Percentiles rank a stretch among this genome's conserved stretches.
Evolutionary conservation across 2,888 invertebrate genomes (phyloP).

Genomic region (Lapara coniferarum): DNA sequence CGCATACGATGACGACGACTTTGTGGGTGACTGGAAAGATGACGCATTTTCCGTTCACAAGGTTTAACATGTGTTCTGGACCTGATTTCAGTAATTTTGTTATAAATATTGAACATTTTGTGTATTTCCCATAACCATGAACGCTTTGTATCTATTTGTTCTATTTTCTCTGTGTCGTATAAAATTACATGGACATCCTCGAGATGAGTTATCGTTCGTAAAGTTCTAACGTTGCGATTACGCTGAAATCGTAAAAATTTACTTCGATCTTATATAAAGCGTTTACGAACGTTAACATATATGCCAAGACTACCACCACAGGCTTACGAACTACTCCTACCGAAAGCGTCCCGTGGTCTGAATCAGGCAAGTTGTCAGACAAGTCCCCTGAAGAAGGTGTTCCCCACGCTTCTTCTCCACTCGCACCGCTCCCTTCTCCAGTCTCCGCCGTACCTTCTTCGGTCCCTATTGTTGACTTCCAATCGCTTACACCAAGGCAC

Average conservation of each 20-base stretch:
- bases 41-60: slow-evolving; percentile 51
- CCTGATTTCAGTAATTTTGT: too few relatives aligned
- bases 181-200: too few relatives aligned
- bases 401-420: slow-evolving; percentile 95
- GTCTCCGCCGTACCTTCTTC: slow-evolving; percentile 86
- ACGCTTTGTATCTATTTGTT: too few relatives aligned
- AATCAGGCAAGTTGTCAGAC: slow-evolving; percentile 88
- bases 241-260: too few relatives aligned
- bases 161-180: too few relatives aligned
- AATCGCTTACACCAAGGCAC: slow-evolving; percentile 83
- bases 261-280: too few relatives aligned
- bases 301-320: too few relatives aligned
- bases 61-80: slow-evolving; percentile 32
- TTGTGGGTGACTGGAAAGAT: slow-evolving; percentile 84
- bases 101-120: too few relatives aligned
- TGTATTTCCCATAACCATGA: too few relatives aligned
- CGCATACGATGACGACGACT: slow-evolving; percentile 86
- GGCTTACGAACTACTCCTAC: slow-evolving; percentile 61
- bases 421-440: slow-evolving; percentile 92
- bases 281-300: too few relatives aligned
- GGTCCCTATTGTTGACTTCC: slow-evolving; percentile 76
- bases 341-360: slow-evolving; percentile 86
- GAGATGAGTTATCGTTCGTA: too few relatives aligned
- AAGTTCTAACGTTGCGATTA: too few relatives aligned
- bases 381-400: slow-evolving; percentile 94